Evolutionary conservation across 2,797 vertebrate genomes (phyloP).

Genomic region (Manis pentadactyla): DNA sequence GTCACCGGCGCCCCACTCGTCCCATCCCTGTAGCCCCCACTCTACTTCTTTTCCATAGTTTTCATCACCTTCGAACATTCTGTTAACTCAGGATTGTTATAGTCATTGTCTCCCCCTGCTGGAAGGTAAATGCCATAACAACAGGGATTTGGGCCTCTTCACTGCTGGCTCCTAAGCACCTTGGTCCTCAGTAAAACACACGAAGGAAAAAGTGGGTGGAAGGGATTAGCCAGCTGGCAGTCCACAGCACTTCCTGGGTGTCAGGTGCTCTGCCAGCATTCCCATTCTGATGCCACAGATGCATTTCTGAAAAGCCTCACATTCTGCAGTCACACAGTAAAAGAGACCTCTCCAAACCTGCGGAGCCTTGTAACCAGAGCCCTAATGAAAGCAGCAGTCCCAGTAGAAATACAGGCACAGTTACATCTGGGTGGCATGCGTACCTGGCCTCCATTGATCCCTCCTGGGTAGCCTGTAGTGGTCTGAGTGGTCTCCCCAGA

Average conservation of each 20-base stretch:
- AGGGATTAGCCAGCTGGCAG: not conserved
- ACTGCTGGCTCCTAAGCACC: not conserved
- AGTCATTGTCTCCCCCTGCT: constrained; percentile 64
- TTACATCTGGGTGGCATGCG: not conserved
- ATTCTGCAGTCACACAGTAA: not conserved
- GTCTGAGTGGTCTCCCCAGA: not conserved
- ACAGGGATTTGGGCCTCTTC: not conserved
- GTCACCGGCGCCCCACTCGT: fast-evolving
- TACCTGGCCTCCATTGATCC: not conserved
- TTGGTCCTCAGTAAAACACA: not conserved
- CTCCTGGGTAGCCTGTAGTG: not conserved
- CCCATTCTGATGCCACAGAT: not conserved
- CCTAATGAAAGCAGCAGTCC: not conserved
- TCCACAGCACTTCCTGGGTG: not conserved
- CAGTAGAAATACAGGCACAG: not conserved
- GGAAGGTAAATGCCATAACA: not conserved
- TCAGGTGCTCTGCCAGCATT: not conserved
- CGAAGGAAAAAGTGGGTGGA: not conserved
- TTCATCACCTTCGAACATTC: not conserved
- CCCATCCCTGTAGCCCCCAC: not conserved
- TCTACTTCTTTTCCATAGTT: not conserved
- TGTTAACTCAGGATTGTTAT: not conserved
- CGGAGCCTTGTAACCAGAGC: not conserved
- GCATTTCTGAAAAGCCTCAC: not conserved
- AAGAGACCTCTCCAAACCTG: not conserved